phyloP scores from a whole-genome alignment of 2,888 invertebrate genomes.

The Invenusta paracnida region DNA sequence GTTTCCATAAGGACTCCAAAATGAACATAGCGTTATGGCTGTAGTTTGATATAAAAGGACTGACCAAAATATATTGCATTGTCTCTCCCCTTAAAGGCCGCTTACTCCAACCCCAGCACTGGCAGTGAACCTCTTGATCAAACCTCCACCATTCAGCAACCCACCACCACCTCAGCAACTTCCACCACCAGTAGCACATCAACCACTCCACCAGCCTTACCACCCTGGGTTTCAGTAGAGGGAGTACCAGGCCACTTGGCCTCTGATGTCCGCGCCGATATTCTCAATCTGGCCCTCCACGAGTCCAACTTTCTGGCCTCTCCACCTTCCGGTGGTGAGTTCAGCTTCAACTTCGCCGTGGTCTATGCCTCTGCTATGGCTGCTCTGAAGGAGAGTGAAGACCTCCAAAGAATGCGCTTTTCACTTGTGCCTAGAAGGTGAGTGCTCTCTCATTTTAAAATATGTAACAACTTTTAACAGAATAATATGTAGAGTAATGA shows the following conservation, averaged over 20 bases:
- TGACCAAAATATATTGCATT: too few relatives aligned
- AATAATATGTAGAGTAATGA: too few relatives aligned
- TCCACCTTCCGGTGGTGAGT: not conserved
- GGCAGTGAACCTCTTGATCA: not conserved
- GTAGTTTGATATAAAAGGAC: too few relatives aligned
- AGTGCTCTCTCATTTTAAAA: too few relatives aligned
- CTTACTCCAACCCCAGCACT: not conserved
- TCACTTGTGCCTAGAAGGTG: not conserved
- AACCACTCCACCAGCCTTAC: not conserved
- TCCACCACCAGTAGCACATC: not conserved
- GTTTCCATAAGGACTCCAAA: too few relatives aligned
- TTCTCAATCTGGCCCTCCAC: not conserved
- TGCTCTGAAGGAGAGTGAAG: not conserved
- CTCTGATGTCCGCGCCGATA: not conserved
- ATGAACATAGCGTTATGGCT: too few relatives aligned
- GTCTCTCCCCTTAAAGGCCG: not conserved
- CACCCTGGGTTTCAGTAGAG: not conserved
- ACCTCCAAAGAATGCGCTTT: not conserved
- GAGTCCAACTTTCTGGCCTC: not conserved
- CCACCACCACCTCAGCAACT: not conserved
- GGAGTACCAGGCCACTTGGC: not conserved
- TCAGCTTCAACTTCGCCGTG: not conserved
- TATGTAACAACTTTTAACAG: too few relatives aligned
- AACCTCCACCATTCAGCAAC: not conserved
- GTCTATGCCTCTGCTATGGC: not conserved